Conservation (phyloP, 2,888 invertebrate genomes). For the Scaptomyza caliginosa region DNA sequence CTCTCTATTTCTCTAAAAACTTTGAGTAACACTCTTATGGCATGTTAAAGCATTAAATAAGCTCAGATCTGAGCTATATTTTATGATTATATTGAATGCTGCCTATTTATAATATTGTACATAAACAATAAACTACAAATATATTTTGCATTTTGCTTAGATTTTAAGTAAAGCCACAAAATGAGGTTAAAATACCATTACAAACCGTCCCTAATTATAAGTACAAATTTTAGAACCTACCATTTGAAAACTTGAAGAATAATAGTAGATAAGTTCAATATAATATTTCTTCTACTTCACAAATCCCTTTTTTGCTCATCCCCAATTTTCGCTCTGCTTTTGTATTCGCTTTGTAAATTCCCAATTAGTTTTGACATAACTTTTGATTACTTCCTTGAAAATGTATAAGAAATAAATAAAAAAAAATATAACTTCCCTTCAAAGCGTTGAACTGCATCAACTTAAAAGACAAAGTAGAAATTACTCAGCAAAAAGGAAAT, state of each 20-base stretch:
- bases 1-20: constrained; percentile 10
- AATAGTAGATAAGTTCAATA: not conserved
- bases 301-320: constrained; percentile 7
- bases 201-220: too few relatives aligned
- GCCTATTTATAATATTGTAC: constrained; percentile 30
- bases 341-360: constrained; percentile 9
- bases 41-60: constrained; percentile 38
- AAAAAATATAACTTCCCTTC: not conserved
- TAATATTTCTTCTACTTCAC: not conserved
- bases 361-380: constrained; percentile 22
- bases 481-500: constrained; percentile 2
- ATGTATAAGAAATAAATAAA: too few relatives aligned
- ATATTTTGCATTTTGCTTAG: constrained; percentile 50
- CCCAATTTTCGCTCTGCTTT: not conserved
- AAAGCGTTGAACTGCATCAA: constrained; percentile 5
- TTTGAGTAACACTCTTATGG: constrained; percentile 47
- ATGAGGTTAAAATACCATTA: too few relatives aligned
- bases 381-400: constrained; percentile 28
- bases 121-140: not conserved
- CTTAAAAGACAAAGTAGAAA: constrained; percentile 15
- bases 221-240: not conserved
- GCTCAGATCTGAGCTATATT: constrained; percentile 40
- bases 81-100: constrained; percentile 56
- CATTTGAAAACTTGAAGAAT: not conserved
- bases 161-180: constrained; percentile 16